Evolutionary conservation across 2,888 invertebrate genomes (phyloP), one percentile per base, ranked within the genome.

Genomic region (Tetropium fuscum): DNA sequence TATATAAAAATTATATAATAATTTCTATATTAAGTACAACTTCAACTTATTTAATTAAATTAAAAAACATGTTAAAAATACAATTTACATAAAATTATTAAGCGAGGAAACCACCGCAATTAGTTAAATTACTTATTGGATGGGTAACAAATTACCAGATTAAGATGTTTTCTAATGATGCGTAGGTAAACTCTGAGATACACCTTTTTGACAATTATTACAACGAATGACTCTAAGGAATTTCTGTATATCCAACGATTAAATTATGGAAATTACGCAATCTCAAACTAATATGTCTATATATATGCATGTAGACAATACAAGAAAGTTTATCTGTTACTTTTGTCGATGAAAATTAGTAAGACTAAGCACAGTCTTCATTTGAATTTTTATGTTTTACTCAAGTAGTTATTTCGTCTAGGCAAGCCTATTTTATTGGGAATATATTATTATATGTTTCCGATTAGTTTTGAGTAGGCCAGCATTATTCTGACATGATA

Each of bases 131-230:
- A 27, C 6, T 44, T 44, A 44, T 8, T 27, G 1, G 16, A 13
- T 27, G 15, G 36, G 13, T 27, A 27, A 44, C 44, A 44, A 44
- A 44, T 44, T 27, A 5, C 15, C 44, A 27, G 27, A 44, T 44
- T 44, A 44, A 19, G 11, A 15, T 27, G 16, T 16, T 25, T 44
- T 20, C 5, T 16, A n/a, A 34, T 34, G 6, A 15, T 34, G 34
- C 36, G 30, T 27, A 27, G 44, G 16, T 44, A 27, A 34, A 19
- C 18, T 6, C 11, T 5, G 6, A 36, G 38, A 48, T 10, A 20
- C 34, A 11, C 16, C 25, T 20, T 19, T 40, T 18, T 40, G 40
- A 51, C 51, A 51, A 51, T 40, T 51, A 51, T 51, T 51, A 25
- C 18, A 5, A 34, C 11, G 8, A 51, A 51, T 15, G 40, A 22